These are phyloP conservation scores for Martes martes DNA, from an alignment of 2,113 vertebrate genomes.

Conservation along the genomic window DNA sequence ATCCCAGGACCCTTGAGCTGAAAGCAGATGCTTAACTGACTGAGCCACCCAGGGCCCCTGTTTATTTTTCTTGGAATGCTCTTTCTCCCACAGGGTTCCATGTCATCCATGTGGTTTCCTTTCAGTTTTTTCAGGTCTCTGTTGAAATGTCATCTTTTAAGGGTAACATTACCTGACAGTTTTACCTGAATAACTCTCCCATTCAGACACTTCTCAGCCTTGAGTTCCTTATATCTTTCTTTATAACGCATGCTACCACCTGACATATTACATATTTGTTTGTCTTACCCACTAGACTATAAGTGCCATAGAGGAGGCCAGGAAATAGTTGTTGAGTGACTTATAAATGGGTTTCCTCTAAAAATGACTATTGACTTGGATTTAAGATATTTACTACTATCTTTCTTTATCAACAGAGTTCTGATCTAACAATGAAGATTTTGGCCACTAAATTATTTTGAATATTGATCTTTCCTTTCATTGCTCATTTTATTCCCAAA, in stretches of 20 bases:
- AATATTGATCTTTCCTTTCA: constrained; percentile 24
- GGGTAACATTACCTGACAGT: not conserved
- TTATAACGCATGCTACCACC: not conserved
- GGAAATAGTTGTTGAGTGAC: not conserved
- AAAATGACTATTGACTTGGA: not conserved
- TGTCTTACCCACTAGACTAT: not conserved
- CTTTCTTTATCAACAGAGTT: not conserved
- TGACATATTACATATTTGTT: not conserved
- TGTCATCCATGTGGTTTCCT: not conserved
- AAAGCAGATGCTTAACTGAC: no score
- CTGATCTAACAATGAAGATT: constrained; percentile 12
- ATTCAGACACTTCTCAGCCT: not conserved
- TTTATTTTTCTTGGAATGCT: not conserved
- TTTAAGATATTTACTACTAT: not conserved
- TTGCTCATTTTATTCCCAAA: constrained; percentile 23
- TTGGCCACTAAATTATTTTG: not conserved
- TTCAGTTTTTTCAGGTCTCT: not conserved
- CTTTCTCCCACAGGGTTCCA: not conserved
- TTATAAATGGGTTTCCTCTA: not conserved
- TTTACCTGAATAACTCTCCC: not conserved
- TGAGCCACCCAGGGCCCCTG: no score
- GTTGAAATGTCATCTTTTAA: constrained; percentile 33
- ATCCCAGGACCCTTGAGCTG: no score
- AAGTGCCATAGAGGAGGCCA: not conserved
- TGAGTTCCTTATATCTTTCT: not conserved